Evolutionary conservation across 1,140 invertebrate species (phyloP).

Genomic region (Atta texana): DNA sequence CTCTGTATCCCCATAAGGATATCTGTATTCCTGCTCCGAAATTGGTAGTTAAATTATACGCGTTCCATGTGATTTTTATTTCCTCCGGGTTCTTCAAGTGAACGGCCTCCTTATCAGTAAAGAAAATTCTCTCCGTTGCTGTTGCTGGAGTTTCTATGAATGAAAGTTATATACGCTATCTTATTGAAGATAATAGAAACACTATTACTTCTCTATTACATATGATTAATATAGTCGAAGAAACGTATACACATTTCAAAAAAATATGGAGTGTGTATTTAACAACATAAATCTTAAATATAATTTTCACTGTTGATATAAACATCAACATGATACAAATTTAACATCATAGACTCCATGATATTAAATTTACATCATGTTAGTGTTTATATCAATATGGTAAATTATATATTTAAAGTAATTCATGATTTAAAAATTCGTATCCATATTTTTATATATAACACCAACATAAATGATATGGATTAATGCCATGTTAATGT

Average conservation of each 20-base stretch:
- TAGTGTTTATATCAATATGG: too few relatives aligned
- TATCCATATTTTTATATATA: too few relatives aligned
- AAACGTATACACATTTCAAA: background rate
- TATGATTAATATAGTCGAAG: background rate
- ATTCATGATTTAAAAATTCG: too few relatives aligned
- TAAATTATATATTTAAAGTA: too few relatives aligned
- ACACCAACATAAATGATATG: too few relatives aligned
- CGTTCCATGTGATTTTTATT: constrained; percentile 93
- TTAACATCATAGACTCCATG: too few relatives aligned
- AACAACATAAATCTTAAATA: too few relatives aligned
- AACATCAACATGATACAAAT: too few relatives aligned
- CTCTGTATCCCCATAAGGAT: constrained; percentile 94
- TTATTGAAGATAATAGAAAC: background rate
- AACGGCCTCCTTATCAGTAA: constrained; percentile 89
- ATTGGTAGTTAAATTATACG: constrained; percentile 94
- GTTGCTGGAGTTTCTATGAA: constrained; percentile 93
- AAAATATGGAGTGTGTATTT: too few relatives aligned
- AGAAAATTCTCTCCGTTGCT: constrained; percentile 94
- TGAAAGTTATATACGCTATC: background rate
- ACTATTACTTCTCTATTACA: background rate
- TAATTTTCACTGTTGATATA: too few relatives aligned
- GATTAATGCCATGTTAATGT: too few relatives aligned
- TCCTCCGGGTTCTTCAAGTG: constrained; percentile 90
- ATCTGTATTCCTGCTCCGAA: constrained; percentile 91
- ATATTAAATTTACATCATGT: too few relatives aligned